Base-by-base conservation (phyloP, 2,113 vertebrate species). In the Ciconia boyciana region DNA sequence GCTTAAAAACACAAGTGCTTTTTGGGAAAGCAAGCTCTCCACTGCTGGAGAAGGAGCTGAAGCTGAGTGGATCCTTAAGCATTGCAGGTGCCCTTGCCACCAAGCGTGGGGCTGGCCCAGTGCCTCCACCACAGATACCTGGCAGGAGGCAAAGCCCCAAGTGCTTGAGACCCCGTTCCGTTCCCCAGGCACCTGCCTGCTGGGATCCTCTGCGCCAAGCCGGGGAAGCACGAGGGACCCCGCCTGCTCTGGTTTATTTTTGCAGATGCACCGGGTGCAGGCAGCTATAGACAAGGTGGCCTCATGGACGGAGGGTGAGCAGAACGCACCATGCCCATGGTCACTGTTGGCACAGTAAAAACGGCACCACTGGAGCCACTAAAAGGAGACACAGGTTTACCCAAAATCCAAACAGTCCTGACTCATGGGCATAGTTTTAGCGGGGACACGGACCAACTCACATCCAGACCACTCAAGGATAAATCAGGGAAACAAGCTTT, bases 1-100 rank as follows among this genome's bases (percentile, higher is more conserved):
- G 54, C 91, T 95, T 80, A 44, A 90, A 95, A 95, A 91, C 75
- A 26, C 74, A 74, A 95, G 58, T 51, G 93, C 54, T 89, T 54
- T 69, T 74, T 0, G 8, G 55, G 60, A 88, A 93, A 86, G 74
- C 74, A 61, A 85, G 80, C 80, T 87, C 39, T 87, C 24, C 6
- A 2, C 49, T 21, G 75, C 74, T 70, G 49, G 57, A 81, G 65
- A 29, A 60, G 77, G 29, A 79, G 69, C 52, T 69, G 91, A 26
- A 41, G 72, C 72, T 28, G 15, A 6, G 44, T 32, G 70, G 18
- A 26, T 75, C 61, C 52, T 78, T 12, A 64, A 62, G 12, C 66
- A 16, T 1, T 2, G 21, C 71, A 44, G 83, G 17, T 43, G 44
- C 31, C 25, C 11, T 43, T 21, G 16, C 3, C 65, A 55, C 17